Conservation (phyloP, 2,113 vertebrate genomes). For the Tautogolabrus adspersus region DNA sequence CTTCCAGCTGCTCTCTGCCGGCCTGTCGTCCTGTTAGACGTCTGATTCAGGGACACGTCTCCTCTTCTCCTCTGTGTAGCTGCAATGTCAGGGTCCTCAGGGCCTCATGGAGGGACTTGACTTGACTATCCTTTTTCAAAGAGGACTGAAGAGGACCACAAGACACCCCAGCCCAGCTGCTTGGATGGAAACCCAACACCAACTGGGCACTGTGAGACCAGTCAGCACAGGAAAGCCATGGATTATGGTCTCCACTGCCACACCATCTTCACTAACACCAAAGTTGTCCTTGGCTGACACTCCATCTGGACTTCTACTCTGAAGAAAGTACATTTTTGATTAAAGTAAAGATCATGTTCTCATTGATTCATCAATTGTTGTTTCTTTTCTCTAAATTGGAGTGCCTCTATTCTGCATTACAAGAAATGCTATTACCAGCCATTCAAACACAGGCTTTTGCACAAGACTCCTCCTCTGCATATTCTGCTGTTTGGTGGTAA, state of each 20-base stretch:
- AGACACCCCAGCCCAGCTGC: conserved; percentile 64
- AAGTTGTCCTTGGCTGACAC: conserved; percentile 51
- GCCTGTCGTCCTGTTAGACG: conserved; percentile 31
- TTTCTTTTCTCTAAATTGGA: no score
- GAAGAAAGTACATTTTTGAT: conserved; percentile 16
- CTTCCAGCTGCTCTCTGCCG: conserved; percentile 51
- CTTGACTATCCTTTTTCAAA: conserved; percentile 72
- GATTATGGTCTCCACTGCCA: conserved; percentile 69
- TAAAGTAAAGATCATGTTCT: no score
- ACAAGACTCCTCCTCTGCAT: conserved; percentile 73
- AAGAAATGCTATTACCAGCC: no score
- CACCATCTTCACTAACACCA: conserved; percentile 57
- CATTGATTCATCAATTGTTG: no score
- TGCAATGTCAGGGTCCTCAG: conserved; percentile 49
- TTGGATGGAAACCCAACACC: conserved; percentile 75
- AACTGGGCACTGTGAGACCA: conserved; percentile 55
- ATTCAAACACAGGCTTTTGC: conserved; percentile 47
- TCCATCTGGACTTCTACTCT: conserved; percentile 12
- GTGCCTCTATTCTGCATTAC: no score
- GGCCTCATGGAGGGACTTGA: conserved; percentile 63
- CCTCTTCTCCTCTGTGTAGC: background rate
- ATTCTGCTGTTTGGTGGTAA: conserved; percentile 82
- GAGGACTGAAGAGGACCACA: conserved; percentile 64
- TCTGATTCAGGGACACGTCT: conserved; percentile 35
- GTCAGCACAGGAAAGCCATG: conserved; percentile 75